Evolutionary conservation across 1,140 invertebrate species (phyloP), one percentile per base, ranked within the genome.

Genomic region (Stegodyphus dumicola): DNA sequence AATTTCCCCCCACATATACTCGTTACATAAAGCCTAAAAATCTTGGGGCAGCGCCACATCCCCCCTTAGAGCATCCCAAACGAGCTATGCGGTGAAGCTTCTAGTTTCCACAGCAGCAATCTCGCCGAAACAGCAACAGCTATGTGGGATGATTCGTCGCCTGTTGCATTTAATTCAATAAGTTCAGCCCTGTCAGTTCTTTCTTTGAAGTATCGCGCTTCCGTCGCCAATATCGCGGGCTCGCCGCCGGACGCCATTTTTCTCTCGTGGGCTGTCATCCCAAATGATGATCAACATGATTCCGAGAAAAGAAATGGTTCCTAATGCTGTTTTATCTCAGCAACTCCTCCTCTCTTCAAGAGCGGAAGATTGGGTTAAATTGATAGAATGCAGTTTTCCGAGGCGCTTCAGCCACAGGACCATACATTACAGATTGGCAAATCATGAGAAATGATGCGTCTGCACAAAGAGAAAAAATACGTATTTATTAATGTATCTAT

Each of bases 161-260:
- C 77, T 79, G 77, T 79, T 79, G 77, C 77, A 79, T 79, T 79
- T 79, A 79, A 79, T 79, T 79, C 77, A 79, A 79, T 79, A 17
- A 79, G 49, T 18, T 11, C 6, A 15, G 65, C 33, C 33, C 65
- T 77, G 76, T 77, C 76, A n/a, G 7, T 15, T 60, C 15, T n/a
- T 53, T 66, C 66, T 77, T 77, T 77, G 76, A 77, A 77, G 76
- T 51, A 77, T 77, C 11, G 76, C 60, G 64, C 33, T 67, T 11
- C 54, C 11, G 73, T 60, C 73, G 76, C 60, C 76, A 77, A 51
- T 77, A 77, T 77, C 76, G 64, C 76, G 48, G 64, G 48, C 65
- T 48, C 11, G 65, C 17, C 49, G 48, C 6, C 11, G 33, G 15
- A n/a, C 69, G 33, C 76, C 53, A 54, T 56, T 60, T 77, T 77